Percentiles rank a stretch among this genome's conserved stretches.
Evolutionary conservation across 2,888 invertebrate genomes (phyloP).

Genomic region (Orthosia incerta): DNA sequence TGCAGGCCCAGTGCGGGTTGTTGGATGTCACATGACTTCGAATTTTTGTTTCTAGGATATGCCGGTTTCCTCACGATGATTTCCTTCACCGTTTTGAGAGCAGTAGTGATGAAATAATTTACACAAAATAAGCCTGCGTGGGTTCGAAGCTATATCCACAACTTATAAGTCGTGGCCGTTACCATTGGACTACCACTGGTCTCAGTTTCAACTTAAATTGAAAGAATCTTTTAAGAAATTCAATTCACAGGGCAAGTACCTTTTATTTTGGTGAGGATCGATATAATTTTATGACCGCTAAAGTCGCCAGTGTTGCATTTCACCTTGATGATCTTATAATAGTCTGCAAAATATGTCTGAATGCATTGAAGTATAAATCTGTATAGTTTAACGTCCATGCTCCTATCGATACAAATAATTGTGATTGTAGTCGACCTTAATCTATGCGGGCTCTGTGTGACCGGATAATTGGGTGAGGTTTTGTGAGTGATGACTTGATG

Average conservation of each 20-base stretch:
- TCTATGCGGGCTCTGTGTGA: constrained; percentile 39
- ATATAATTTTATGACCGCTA: neutral
- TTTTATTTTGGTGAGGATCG: neutral
- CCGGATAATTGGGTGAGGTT: constrained; percentile 25
- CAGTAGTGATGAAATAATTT: too few relatives aligned
- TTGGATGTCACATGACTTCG: too few relatives aligned
- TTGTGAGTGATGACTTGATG: constrained; percentile 46
- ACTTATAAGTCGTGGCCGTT: too few relatives aligned
- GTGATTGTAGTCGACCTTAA: constrained; percentile 61
- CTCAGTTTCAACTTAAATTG: too few relatives aligned
- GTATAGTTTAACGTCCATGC: constrained; percentile 31
- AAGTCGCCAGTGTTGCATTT: neutral
- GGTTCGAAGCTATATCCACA: too few relatives aligned
- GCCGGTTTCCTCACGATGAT: too few relatives aligned
- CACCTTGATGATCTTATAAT: constrained; percentile 3
- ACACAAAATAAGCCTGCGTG: too few relatives aligned
- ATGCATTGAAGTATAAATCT: constrained; percentile 23
- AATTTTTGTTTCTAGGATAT: too few relatives aligned
- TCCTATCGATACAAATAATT: constrained; percentile 34
- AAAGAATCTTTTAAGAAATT: neutral
- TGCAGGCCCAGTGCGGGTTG: too few relatives aligned
- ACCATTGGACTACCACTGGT: too few relatives aligned
- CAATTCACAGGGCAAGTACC: neutral
- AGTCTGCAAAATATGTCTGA: neutral
- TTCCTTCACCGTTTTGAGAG: too few relatives aligned